Conservation (phyloP, 2,888 invertebrate genomes). For the Mayetiola destructor region DNA sequence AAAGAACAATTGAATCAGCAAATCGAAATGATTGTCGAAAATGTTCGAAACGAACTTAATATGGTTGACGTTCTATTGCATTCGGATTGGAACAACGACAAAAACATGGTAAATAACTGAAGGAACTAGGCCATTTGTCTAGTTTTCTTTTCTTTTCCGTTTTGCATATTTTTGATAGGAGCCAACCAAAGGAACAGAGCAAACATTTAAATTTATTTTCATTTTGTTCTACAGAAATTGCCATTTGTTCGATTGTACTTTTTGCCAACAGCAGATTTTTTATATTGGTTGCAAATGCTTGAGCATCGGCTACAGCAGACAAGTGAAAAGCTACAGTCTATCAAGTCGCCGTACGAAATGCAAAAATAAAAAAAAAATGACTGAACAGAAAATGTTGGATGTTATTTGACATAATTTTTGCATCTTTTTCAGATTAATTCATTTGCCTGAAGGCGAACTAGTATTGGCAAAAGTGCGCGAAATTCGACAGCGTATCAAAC, state of each 20-base stretch:
- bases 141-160: background rate
- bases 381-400: too few relatives aligned
- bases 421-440: too few relatives aligned
- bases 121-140: background rate
- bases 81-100: conserved; percentile 31
- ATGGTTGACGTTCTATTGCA: conserved; percentile 48
- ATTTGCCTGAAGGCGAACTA: too few relatives aligned
- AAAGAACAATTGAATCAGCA: conserved; percentile 53
- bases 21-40: conserved; percentile 46
- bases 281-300: background rate
- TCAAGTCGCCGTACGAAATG: too few relatives aligned
- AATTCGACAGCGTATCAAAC: too few relatives aligned
- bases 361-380: too few relatives aligned
- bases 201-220: background rate
- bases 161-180: background rate
- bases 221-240: background rate
- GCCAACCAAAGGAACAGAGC: background rate
- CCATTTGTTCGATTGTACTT: background rate
- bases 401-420: too few relatives aligned
- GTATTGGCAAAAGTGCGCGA: too few relatives aligned
- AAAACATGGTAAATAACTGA: background rate
- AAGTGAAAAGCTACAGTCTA: too few relatives aligned
- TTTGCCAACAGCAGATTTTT: background rate
- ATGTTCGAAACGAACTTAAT: conserved; percentile 51
- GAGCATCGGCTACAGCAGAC: background rate